Base-by-base conservation (phyloP, 2,797 vertebrate genomes). In the Channa striata region DNA sequence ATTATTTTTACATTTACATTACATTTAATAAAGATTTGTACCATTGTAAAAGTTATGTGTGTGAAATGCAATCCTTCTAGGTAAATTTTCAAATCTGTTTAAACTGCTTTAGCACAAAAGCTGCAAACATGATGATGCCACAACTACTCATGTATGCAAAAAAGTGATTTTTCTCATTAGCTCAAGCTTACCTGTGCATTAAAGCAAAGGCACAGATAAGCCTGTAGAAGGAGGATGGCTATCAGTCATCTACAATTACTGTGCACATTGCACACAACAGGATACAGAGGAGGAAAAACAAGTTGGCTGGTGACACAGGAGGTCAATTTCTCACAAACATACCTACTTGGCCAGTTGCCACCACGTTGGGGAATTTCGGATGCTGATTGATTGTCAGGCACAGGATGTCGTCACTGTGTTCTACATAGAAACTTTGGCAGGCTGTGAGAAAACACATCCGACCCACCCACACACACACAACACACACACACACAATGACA, bases 291-390 rank as follows among this genome's bases (percentile, higher is more conserved):
- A 60, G 56, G 70, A 73, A 25, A 79, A 79, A 71, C 7, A 36
- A 74, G 59, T 66, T 52, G 52, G 72, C 64, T 67, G 84, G 36
- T 72, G 79, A 89, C 80, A 72, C 80, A 75, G 73, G 84, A 85
- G 74, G 83, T 80, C 83, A 60, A 82, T 78, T 39, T 91, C 83
- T 86, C 77, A 95, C 94, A 97, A 95, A 99, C 98, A 97, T 99
- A 99, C 98, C 98, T 97, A 99, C 97, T 99, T 99, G 98, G 95
- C 98, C 98, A 92, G 98, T 99, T 94, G 98, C 98, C 95, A 99
- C 97, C 91, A 99, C 94, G 84, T 99, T 99, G 94, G 94, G 96
- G 92, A 99, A 99, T 92, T 97, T 99, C 77, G 98, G 98, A 78
- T 99, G 98, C 86, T 99, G 98, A 93, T 99, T 99, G 92, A 99